phyloP scores from a whole-genome alignment of 1,140 invertebrate species.

The Medauroidea extradentata region DNA sequence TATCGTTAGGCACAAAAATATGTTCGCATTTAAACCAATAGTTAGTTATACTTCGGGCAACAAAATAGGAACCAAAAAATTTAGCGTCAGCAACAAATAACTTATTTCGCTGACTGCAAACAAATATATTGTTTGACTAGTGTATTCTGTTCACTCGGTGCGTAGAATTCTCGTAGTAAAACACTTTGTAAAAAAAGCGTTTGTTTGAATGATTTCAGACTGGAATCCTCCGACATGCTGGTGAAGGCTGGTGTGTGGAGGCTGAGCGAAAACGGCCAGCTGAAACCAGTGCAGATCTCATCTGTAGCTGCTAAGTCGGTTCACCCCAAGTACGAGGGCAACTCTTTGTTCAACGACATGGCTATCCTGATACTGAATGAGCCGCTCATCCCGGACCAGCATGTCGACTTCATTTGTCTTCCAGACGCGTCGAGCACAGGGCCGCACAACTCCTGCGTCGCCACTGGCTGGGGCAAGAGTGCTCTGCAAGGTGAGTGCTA shows the following conservation, averaged over 20 bases:
- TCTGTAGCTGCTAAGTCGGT: slow-evolving; percentile 61
- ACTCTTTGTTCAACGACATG: slow-evolving; percentile 60
- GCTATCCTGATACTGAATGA: slow-evolving; percentile 66
- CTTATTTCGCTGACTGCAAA: too few relatives aligned
- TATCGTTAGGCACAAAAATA: too few relatives aligned
- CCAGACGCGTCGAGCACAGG: slow-evolving; percentile 40
- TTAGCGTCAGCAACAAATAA: too few relatives aligned
- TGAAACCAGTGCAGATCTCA: slow-evolving; percentile 69
- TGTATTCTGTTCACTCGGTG: too few relatives aligned
- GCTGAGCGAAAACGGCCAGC: slow-evolving; percentile 72
- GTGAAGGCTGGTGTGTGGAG: slow-evolving; percentile 84
- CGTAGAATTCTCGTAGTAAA: too few relatives aligned
- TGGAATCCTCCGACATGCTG: slow-evolving; percentile 59
- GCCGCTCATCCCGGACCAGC: slow-evolving; percentile 54
- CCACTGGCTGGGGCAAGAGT: slow-evolving; percentile 77
- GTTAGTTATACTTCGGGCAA: too few relatives aligned
- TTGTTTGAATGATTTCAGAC: slow-evolving; percentile 35
- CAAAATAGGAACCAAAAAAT: too few relatives aligned
- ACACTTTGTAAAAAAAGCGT: too few relatives aligned
- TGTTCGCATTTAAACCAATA: too few relatives aligned
- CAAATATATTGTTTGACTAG: too few relatives aligned
- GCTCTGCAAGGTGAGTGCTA: slow-evolving; percentile 68
- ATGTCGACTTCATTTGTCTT: slow-evolving; percentile 72
- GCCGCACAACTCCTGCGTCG: slow-evolving; percentile 55
- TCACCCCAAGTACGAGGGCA: slow-evolving; percentile 65